These are phyloP conservation scores for Tapirus terrestris DNA, from an alignment of 2,113 vertebrate species.

Conservation along the genomic window DNA sequence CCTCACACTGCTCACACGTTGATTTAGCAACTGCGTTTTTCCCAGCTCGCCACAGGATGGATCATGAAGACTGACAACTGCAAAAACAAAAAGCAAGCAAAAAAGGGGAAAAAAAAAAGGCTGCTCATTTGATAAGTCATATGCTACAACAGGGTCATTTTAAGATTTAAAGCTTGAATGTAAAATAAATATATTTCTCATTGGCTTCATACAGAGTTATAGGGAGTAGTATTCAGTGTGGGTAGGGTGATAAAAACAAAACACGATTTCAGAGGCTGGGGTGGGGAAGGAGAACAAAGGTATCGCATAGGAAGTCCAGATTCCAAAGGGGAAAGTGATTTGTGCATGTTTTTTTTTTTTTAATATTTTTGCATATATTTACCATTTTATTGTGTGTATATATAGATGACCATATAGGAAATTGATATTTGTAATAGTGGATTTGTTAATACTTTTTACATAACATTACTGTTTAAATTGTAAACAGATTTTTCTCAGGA, in stretches of 20 bases:
- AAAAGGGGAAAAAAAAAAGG: conserved; percentile 72
- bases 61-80: conserved; percentile 89
- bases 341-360: conserved; percentile 86
- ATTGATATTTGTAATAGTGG: conserved; percentile 92
- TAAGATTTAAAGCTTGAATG: conserved; percentile 90
- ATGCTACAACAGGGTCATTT: conserved; percentile 89
- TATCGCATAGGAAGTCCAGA: conserved; percentile 86
- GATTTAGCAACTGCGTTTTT: conserved; percentile 89
- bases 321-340: conserved; percentile 86
- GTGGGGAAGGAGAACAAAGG: conserved; percentile 71
- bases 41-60: conserved; percentile 90
- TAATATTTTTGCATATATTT: conserved; percentile 90
- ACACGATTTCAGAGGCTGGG: conserved; percentile 77
- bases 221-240: conserved; percentile 86
- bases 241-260: conserved; percentile 84
- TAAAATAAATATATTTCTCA: conserved; percentile 89
- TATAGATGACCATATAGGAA: conserved; percentile 90
- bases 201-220: conserved; percentile 88
- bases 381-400: conserved; percentile 91
- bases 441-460: conserved; percentile 93
- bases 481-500: conserved; percentile 89
- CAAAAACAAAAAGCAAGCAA: conserved; percentile 69
- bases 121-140: conserved; percentile 88
- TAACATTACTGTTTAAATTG: conserved; percentile 90
- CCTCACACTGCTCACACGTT: conserved; percentile 87